Evolutionary conservation across 2,797 vertebrate genomes (phyloP), one percentile per base, ranked within the genome.

Genomic region (Sebastes baramenuke): DNA sequence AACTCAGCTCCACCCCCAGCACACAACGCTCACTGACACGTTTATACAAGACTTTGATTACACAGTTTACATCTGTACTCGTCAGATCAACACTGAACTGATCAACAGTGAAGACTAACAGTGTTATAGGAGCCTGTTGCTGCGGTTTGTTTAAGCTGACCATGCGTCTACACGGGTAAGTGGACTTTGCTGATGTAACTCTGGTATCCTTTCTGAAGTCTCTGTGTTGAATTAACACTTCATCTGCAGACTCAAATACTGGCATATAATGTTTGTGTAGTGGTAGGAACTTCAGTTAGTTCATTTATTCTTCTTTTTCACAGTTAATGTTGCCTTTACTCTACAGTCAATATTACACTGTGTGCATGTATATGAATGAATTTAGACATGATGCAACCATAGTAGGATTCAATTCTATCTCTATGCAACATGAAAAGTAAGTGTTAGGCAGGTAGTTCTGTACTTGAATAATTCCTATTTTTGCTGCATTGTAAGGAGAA

Each of bases 161-260:
- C 36, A 91, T 90, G 90, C 27, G 3, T 61, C 30, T 12, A 0
- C 20, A 24, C 49, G 22, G 82, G 92, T 93, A 72, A 83, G 89
- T 79, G 22, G 1, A 52, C 3, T 64, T 46, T n/a, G 5, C 4
- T 54, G 36, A n/a, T 24, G 24, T 6, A 2, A 16, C 30, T 16
- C 18, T 12, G 13, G 29, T 27, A 4, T 18, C 4, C n/a, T 27
- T 16, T 25, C 12, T 46, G 10, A 8, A 14, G n/a, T 6, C 14
- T 30, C 18, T 14, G 25, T 22, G 29, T 34, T 20, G 13, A 2
- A 7, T 67, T 24, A 34, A 22, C 5, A 38, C n/a, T 56, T 29
- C 10, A 16, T 65, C 24, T 36, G 11, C 55, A 24, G 24, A 13
- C 2, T 7, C 12, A 59, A 58, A 20, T 8, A 18, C 49, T 77